A percentile compares a stretch with the other conserved stretches of the same genome.
Evolutionary conservation across 2,113 vertebrate species (phyloP).

Genomic region (Pagrus major): DNA sequence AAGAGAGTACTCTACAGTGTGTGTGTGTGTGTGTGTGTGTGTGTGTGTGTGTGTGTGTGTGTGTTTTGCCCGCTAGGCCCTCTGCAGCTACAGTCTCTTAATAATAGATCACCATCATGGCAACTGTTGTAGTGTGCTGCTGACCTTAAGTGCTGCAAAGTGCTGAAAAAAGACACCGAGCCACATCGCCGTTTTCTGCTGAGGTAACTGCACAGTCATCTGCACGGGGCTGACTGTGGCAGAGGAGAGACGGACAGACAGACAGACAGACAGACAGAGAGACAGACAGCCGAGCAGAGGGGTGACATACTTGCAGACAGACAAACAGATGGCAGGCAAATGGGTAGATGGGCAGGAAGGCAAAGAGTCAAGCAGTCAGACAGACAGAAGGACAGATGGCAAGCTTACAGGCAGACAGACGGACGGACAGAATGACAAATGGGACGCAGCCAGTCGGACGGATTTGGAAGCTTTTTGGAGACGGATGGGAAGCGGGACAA

Average conservation of each 20-base stretch:
- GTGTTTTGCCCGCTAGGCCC: slow-evolving; percentile 11
- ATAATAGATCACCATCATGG: slow-evolving; percentile 71
- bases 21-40: slow-evolving; percentile 9
- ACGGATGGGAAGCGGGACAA: slow-evolving; percentile 25
- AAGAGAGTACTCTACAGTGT: slow-evolving; percentile 1
- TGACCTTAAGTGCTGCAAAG: slow-evolving; percentile 70
- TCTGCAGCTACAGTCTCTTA: slow-evolving; percentile 59
- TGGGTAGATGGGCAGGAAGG: slow-evolving; percentile 60
- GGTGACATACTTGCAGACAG: slow-evolving; percentile 66
- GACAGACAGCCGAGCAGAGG: slow-evolving; percentile 44
- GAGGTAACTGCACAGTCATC: slow-evolving; percentile 65
- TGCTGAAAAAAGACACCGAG: slow-evolving; percentile 49
- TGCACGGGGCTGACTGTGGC: slow-evolving; percentile 2
- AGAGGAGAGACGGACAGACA: slow-evolving; percentile 16
- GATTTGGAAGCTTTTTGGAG: slow-evolving; percentile 40
- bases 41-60: neutral
- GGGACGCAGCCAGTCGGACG: slow-evolving; percentile 51
- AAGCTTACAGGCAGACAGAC: slow-evolving; percentile 65
- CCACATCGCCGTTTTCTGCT: slow-evolving; percentile 15
- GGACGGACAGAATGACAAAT: slow-evolving; percentile 61
- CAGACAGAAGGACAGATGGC: slow-evolving; percentile 70
- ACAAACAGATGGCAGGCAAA: slow-evolving; percentile 73
- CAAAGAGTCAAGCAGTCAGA: slow-evolving; percentile 66
- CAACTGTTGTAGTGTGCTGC: slow-evolving; percentile 38
- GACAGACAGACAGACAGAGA: slow-evolving; percentile 12